phyloP scores from a whole-genome alignment of 1,140 invertebrate species.

The Scaptomyza pallida region DNA sequence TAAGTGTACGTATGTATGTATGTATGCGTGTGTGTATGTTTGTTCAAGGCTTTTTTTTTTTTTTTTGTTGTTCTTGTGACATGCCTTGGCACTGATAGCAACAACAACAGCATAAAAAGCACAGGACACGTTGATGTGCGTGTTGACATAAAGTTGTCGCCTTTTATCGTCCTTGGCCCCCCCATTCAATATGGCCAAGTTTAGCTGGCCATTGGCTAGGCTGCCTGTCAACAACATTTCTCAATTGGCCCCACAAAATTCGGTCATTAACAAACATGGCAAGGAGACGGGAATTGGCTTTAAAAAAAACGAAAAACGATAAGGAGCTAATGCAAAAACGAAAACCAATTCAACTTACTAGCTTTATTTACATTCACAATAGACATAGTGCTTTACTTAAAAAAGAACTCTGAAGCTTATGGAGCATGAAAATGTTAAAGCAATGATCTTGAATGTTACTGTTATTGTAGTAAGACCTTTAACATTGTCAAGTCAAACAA shows the following conservation, averaged over 20 bases:
- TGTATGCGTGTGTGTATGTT: conserved; percentile 2
- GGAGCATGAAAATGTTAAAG: too few relatives aligned
- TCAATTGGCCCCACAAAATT: conserved; percentile 22
- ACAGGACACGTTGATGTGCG: conserved; percentile 29
- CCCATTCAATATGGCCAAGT: background rate
- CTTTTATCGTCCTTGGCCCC: conserved; percentile 15
- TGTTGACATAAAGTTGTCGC: conserved; percentile 43
- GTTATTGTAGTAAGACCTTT: too few relatives aligned
- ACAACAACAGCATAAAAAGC: conserved; percentile 13
- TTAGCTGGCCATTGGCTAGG: background rate
- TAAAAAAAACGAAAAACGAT: background rate
- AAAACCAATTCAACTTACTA: background rate
- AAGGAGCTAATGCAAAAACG: background rate
- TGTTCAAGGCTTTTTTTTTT: conserved; percentile 5
- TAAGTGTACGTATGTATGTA: background rate
- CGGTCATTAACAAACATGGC: conserved; percentile 19
- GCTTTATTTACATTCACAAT: too few relatives aligned
- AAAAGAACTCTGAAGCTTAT: too few relatives aligned
- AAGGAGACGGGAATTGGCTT: background rate
- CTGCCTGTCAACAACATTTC: conserved; percentile 41
- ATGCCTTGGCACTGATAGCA: conserved; percentile 20
- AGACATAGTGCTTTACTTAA: too few relatives aligned
- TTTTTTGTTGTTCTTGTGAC: conserved; percentile 25
- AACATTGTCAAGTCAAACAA: too few relatives aligned
- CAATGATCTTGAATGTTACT: too few relatives aligned